Base-by-base conservation (phyloP, 2,888 invertebrate genomes). In the Ormyrus thymus region DNA sequence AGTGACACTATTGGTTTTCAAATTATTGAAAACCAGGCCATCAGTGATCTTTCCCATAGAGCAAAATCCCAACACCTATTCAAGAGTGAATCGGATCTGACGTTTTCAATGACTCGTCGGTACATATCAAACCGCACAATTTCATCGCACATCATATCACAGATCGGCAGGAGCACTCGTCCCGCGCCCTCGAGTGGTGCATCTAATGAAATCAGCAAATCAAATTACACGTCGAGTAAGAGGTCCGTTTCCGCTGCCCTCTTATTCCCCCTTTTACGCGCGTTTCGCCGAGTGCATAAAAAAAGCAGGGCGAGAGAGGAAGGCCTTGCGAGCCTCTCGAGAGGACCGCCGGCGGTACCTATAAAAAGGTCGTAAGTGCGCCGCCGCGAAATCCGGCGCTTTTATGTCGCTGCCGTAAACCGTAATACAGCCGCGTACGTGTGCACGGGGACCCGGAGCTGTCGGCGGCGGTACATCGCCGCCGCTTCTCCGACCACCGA, bases 131-230 rank as follows among this genome's bases (percentile, higher is more conserved):
- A 29, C 29, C 29, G 29, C 29, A 29, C 29, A 29, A 29, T 29
- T 29, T 29, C 29, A 29, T 29, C 29, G 29, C 29, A 29, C 29
- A 29, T 29, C 29, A 29, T 29, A 29, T 29, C 29, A 29, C 29
- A 29, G 29, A 4, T 29, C 29, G 29, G 29, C 29, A 29, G 4
- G 29, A 29, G 29, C 29, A 29, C 29, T 29, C 29, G 29, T 29
- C 29, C 29, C 29, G 29, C 3, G 3, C 29, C 4, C 29, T 29
- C 29, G 29, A 29, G 4, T 29, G 53, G 43, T 9, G 7, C 13
- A 15, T 6, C 72, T 45, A 62, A 62, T 62, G 53, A 62, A 72
- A 72, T 72, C 62, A 62, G 62, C 62, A 72, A 72, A 62, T 72
- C 62, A 62, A 72, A 64, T 72, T 15, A 6, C 29, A 9, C 15